Evolutionary conservation across 2,888 invertebrate genomes (phyloP).

Genomic region (Drosophila neutralis): DNA sequence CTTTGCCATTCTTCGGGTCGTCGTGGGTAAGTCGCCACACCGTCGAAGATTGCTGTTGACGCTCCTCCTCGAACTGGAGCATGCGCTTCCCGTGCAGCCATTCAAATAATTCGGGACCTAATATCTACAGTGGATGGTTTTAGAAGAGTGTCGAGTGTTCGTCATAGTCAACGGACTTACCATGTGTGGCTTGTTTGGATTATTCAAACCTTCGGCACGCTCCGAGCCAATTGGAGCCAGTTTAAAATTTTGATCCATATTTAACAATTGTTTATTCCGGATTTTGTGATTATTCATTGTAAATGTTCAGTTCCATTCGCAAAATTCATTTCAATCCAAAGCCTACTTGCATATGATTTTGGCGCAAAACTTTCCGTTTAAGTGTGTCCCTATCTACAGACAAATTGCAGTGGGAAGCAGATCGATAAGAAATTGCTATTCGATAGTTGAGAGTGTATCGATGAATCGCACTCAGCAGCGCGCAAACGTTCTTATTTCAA

Average conservation of each 20-base stretch:
- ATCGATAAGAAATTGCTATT: not conserved
- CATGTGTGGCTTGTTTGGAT: not conserved
- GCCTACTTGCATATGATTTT: not conserved
- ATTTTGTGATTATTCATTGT: too few relatives aligned
- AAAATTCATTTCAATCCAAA: not conserved
- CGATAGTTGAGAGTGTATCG: too few relatives aligned
- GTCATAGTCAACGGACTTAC: not conserved
- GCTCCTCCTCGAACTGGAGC: slow-evolving; percentile 39
- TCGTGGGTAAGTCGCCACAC: slow-evolving; percentile 36
- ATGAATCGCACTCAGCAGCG: too few relatives aligned
- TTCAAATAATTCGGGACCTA: slow-evolving; percentile 8
- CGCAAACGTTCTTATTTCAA: not conserved
- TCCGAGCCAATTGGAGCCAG: slow-evolving; percentile 40
- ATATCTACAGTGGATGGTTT: not conserved
- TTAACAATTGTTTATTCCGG: not conserved
- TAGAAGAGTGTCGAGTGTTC: not conserved
- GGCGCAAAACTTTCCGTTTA: not conserved
- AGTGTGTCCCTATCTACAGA: too few relatives aligned
- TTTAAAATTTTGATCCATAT: not conserved
- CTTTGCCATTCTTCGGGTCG: not conserved
- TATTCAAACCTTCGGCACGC: slow-evolving; percentile 27
- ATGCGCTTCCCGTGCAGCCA: slow-evolving; percentile 39
- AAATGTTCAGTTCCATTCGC: not conserved
- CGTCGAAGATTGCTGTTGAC: slow-evolving; percentile 1
- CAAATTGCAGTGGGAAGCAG: too few relatives aligned